Percentiles rank a stretch among this genome's conserved stretches.
These are phyloP conservation scores for Aquatica leii DNA, from an alignment of 2,888 invertebrate species.

Conservation along the genomic window DNA sequence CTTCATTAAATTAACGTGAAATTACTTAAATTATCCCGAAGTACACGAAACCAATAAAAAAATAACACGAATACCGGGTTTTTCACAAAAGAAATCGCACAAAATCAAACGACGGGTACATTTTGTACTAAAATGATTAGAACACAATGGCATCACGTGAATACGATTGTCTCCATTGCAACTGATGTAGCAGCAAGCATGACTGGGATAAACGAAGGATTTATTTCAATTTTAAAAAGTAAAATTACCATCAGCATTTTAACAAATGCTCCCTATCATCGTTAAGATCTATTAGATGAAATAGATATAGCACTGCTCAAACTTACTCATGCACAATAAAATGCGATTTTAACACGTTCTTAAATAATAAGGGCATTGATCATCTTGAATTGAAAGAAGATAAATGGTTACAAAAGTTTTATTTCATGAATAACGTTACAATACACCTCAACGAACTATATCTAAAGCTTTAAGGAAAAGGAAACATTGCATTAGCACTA, in stretches of 20 bases:
- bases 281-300: too few relatives aligned
- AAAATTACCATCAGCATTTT: neutral
- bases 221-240: neutral
- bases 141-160: neutral
- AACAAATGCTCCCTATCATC: neutral
- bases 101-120: too few relatives aligned
- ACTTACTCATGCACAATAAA: too few relatives aligned
- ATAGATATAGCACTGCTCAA: too few relatives aligned
- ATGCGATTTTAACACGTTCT: too few relatives aligned
- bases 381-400: neutral
- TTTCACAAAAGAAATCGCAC: too few relatives aligned
- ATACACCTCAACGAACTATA: neutral
- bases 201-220: neutral
- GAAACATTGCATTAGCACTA: too few relatives aligned
- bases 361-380: neutral
- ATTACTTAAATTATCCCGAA: too few relatives aligned
- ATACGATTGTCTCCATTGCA: neutral
- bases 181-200: neutral
- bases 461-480: neutral
- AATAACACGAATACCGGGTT: too few relatives aligned
- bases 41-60: too few relatives aligned
- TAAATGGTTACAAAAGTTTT: neutral
- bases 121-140: too few relatives aligned
- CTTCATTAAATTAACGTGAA: too few relatives aligned
- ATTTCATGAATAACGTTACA: neutral